Base-by-base conservation (phyloP, 30 jellyfish, hydroid and myxozoan genomes). In the Aurelia coerulea region DNA sequence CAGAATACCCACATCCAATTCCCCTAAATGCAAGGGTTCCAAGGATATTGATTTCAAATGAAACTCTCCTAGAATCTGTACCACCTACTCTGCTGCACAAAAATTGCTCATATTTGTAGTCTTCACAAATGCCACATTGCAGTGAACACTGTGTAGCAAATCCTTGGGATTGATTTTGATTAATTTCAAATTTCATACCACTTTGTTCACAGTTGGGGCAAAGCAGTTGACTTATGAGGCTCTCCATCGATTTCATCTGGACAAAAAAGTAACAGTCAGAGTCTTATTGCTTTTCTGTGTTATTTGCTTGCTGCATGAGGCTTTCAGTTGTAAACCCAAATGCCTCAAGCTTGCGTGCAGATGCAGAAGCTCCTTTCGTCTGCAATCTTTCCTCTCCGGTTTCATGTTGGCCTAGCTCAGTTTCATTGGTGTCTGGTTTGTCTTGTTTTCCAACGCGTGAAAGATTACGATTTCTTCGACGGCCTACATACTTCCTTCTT, bases 1-100 rank as follows among this genome's bases (percentile, higher is more conserved):
- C 92, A 69, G 87, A 8, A 82, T 46, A 68, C 29, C 92, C 92
- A 68, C 86, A 68, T 29, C 92, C 92, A 68, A 34, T 51, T 32
- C 53, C 51, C 1, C 85, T 41, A 62, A 58, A 82, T 3, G 92
- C 92, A 33, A 70, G 71, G 10, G 78, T 46, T 50, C 87, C 92
- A 87, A 53, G 14, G 23, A 35, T 19, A 68, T 82, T 82, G 49
- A 78, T 64, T 49, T 78, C 78, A 78, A 78, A 41, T 29, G 88
- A 37, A 59, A 78, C 73, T 15, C 77, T 10, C 53, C 78, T 76
- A 60, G 86, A 53, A 19, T 31, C 86, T 18, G 86, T 10, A 42
- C n/a, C 46, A n/a, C 79, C 88, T 34, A 78, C 39, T 19, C 79
- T 35, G 64, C 52, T 78, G 65, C 88, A 78, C 62, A 78, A 7